A percentile compares a stretch with the other conserved stretches of the same genome.
Conservation (phyloP, 2,113 vertebrate genomes). For the Otus sunia region DNA sequence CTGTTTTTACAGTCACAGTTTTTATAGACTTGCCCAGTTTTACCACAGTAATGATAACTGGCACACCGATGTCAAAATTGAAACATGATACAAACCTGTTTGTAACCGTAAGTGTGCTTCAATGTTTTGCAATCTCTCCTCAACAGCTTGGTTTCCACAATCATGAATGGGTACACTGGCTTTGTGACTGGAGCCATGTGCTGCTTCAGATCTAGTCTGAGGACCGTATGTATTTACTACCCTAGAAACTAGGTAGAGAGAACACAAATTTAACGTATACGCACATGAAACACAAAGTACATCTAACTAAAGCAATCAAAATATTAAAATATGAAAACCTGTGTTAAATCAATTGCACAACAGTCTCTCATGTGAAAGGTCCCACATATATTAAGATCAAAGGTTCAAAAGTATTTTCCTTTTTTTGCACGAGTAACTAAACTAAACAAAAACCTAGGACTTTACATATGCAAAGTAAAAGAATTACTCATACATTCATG, state of each 20-base stretch:
- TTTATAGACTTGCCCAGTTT: not conserved
- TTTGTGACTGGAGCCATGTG: slow-evolving; percentile 75
- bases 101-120: slow-evolving; percentile 91
- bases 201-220: slow-evolving; percentile 83
- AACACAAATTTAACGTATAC: not conserved
- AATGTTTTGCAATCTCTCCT: slow-evolving; percentile 93
- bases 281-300: not conserved
- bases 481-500: not conserved
- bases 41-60: not conserved
- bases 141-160: slow-evolving; percentile 89
- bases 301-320: not conserved
- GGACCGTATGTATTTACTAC: slow-evolving; percentile 95
- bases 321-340: not conserved
- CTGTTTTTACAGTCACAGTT: not conserved
- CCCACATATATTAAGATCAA: not conserved
- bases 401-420: not conserved
- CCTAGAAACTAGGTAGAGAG: slow-evolving; percentile 83
- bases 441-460: not conserved
- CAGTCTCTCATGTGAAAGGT: not conserved
- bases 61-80: not conserved
- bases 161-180: slow-evolving; percentile 65
- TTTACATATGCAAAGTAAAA: not conserved
- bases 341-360: not conserved
- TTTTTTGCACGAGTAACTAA: not conserved
- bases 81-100: slow-evolving; percentile 75